Conservation (phyloP, 2,888 invertebrate species). For the Sphecodes monilicornis region DNA sequence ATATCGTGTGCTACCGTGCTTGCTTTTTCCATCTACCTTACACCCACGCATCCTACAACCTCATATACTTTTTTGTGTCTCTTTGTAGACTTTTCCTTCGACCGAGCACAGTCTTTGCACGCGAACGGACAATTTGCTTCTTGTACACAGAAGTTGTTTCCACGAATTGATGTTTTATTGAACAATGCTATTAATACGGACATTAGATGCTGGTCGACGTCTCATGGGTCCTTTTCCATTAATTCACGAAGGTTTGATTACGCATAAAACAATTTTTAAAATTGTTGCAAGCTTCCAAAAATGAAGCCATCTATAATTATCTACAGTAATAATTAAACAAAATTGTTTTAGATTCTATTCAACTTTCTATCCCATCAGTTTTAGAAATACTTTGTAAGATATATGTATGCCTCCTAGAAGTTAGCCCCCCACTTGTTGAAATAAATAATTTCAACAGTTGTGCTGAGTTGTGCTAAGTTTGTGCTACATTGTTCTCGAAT, state of each 20-base stretch:
- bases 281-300: no score
- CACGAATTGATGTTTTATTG: conserved; percentile 19
- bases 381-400: no score
- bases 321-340: no score
- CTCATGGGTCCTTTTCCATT: neutral
- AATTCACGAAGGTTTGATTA: neutral
- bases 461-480: no score
- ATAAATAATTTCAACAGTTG: no score
- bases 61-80: neutral
- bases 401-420: no score
- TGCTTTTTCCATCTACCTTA: neutral
- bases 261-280: neutral
- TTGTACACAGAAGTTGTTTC: conserved; percentile 22
- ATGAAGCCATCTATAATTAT: no score
- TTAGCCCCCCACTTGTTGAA: no score
- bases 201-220: neutral
- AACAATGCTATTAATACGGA: conserved; percentile 5
- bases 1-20: conserved; percentile 22
- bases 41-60: neutral
- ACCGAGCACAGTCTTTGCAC: conserved; percentile 27
- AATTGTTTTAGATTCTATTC: no score
- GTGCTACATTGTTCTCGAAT: no score
- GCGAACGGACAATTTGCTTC: conserved; percentile 52
- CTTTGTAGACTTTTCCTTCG: conserved; percentile 11
- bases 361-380: no score